Evolutionary conservation across 2,113 vertebrate genomes (phyloP), one percentile per base, ranked within the genome.

Genomic region (Antigone vipio): DNA sequence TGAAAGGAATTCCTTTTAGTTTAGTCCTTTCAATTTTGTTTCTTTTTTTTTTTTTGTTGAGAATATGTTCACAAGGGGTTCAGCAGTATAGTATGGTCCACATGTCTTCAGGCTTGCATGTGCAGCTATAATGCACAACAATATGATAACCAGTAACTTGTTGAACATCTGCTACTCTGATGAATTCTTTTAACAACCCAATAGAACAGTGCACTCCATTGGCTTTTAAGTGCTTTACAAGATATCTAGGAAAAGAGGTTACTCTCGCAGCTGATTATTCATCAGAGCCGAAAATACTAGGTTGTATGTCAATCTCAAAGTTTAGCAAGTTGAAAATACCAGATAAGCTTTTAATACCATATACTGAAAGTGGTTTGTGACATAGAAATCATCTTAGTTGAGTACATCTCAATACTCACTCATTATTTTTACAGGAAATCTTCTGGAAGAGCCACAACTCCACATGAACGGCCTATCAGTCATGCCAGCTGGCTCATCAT

Each of bases 361-460:
- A 63, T 30, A 64, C 49, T 80, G 49, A 71, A 79, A 84, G 52
- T 17, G 60, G 80, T 77, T 95, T 56, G 32, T 91, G 78, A 74
- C 75, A 66, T 5, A 38, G 50, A 93, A 93, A 91, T 93, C 91
- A 76, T 91, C 77, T 71, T 55, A 60, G 58, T 45, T 87, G 50
- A 88, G 53, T 73, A 64, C 27, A 86, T 68, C 87, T 89, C 63
- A 94, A 81, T 56, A 95, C 21, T 69, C 64, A 81, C 12, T 71
- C 38, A 90, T 93, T 71, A 84, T 88, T 94, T 71, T 95, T 91
- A 80, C 55, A 44, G 94, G 67, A 84, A 96, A 83, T 55, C 73
- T 96, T 92, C 77, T 95, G 71, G 49, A 86, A 75, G 29, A 93
- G 58, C 45, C 47, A 94, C 80, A 90, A 60, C 50, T 85, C 72